Percentiles rank a stretch among this genome's conserved stretches.
These are phyloP conservation scores for Amphipoea lucens DNA, from an alignment of 2,888 invertebrate genomes.

Conservation along the genomic window DNA sequence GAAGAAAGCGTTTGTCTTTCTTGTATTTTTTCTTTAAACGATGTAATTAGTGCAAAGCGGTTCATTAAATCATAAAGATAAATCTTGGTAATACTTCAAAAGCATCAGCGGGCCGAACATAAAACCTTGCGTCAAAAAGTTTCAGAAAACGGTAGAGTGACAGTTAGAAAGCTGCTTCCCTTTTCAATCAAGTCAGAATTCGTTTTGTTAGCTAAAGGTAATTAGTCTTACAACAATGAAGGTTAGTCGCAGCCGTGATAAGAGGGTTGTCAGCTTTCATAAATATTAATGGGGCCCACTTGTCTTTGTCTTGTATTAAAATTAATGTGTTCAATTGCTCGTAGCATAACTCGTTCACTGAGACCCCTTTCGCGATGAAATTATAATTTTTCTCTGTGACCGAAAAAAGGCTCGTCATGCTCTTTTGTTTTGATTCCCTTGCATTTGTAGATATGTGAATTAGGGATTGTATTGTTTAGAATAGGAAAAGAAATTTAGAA, in stretches of 20 bases:
- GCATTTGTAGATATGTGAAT: conserved; percentile 5
- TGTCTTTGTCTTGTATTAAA: conserved; percentile 83
- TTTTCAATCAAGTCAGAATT: conserved; percentile 58
- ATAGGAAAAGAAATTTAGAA: background rate
- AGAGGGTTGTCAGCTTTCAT: conserved; percentile 76
- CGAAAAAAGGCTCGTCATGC: conserved; percentile 47
- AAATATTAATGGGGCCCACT: conserved; percentile 84
- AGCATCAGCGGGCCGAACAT: conserved; percentile 16
- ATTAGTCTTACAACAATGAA: conserved; percentile 66
- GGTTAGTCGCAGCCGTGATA: conserved; percentile 57
- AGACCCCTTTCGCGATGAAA: conserved; percentile 72
- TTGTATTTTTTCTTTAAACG: conserved; percentile 14
- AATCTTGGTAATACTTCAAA: conserved; percentile 36
- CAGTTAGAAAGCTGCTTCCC: conserved; percentile 46
- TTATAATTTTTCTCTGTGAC: conserved; percentile 47
- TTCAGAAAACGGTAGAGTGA: conserved; percentile 34
- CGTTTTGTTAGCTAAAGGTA: conserved; percentile 59
- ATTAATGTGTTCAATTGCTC: conserved; percentile 85
- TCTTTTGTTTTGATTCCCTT: conserved; percentile 40
- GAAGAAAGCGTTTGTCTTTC: conserved; percentile 39
- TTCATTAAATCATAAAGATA: conserved; percentile 44
- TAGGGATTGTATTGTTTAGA: background rate
- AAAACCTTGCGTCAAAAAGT: conserved; percentile 36
- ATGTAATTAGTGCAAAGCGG: conserved; percentile 39
- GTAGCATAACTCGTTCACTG: conserved; percentile 70